Base-by-base conservation (phyloP, 1,140 invertebrate genomes). In the Potamilus streckersoni region DNA sequence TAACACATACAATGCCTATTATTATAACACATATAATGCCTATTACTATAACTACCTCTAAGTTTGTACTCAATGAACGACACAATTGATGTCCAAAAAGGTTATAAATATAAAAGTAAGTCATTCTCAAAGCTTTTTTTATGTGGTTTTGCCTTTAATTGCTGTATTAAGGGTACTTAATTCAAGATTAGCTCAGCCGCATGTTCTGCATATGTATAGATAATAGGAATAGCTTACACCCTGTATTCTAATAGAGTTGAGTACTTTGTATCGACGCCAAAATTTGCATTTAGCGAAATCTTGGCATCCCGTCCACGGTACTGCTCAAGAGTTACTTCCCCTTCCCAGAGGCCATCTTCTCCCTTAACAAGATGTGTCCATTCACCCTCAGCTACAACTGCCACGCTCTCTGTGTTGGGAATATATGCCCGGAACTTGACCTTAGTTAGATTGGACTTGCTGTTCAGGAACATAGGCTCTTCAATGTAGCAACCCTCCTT, bases 401-500 rank as follows among this genome's bases (percentile, higher is more conserved):
- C 88, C 62, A 87, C 85, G 2, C 81, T 71, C 31, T 81, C 79
- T 8, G 87, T 87, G 2, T 81, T 76, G 0, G 87, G 87, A 19
- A 89, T 80, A 23, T 68, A 66, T 15, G 86, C 72, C 55, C 80
- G 76, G 78, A 88, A 87, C 55, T 70, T 67, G n/a, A 85, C 78
- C 31, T 76, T 76, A 62, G 75, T 63, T 61, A 80, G 38, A 75
- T 80, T 74, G 19, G 16, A 63, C 23, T 78, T 64, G 5, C 76
- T 68, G 64, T 60, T 64, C 17, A 86, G 80, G 31, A 80, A 75
- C 17, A 80, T 67, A 11, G 88, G 88, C 38, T 82, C 80, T 31
- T 73, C 76, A 58, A 89, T 83, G 78, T 78, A 86, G 71, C 88
- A 89, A 12, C 87, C 88, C 62, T 89, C 87, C 74, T 87, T 87